Evolutionary conservation across 53 echinoderm and acorn worm species (phyloP).

Genomic region (Paracentrotus lividus): DNA sequence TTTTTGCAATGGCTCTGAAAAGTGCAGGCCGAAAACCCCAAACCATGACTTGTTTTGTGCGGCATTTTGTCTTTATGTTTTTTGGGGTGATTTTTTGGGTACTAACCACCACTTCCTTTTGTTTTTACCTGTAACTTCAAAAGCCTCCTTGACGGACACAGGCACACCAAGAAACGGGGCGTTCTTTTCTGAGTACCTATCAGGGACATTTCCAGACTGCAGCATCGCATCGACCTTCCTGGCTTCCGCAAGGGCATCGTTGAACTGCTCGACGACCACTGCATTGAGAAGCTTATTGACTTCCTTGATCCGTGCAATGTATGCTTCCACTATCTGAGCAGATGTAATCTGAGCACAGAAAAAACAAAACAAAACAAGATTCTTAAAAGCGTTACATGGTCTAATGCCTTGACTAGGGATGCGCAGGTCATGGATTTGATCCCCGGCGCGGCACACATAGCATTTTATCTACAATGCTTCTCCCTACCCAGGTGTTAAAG

Average conservation of each 20-base stretch:
- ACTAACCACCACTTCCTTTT: too few species aligned
- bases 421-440: too few species aligned
- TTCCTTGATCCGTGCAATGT: constrained; percentile 91
- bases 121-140: constrained; percentile 82
- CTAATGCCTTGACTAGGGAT: too few species aligned
- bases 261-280: constrained; percentile 85
- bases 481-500: too few species aligned
- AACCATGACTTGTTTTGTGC: too few species aligned
- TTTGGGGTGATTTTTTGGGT: too few species aligned
- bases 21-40: too few species aligned
- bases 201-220: constrained; percentile 81
- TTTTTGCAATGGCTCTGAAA: too few species aligned
- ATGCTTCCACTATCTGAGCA: constrained; percentile 82
- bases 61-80: too few species aligned
- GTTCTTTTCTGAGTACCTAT: constrained; percentile 86
- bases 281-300: constrained; percentile 86
- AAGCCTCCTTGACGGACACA: constrained; percentile 90
- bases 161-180: constrained; percentile 95
- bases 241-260: constrained; percentile 87
- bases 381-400: too few species aligned
- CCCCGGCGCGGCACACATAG: too few species aligned
- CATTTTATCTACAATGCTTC: too few species aligned
- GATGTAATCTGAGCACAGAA: constrained; percentile 72
- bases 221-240: constrained; percentile 83
- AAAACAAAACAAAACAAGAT: background rate